These are phyloP conservation scores for Dorcus hopei DNA, from an alignment of 2,888 invertebrate genomes.

Conservation along the genomic window DNA sequence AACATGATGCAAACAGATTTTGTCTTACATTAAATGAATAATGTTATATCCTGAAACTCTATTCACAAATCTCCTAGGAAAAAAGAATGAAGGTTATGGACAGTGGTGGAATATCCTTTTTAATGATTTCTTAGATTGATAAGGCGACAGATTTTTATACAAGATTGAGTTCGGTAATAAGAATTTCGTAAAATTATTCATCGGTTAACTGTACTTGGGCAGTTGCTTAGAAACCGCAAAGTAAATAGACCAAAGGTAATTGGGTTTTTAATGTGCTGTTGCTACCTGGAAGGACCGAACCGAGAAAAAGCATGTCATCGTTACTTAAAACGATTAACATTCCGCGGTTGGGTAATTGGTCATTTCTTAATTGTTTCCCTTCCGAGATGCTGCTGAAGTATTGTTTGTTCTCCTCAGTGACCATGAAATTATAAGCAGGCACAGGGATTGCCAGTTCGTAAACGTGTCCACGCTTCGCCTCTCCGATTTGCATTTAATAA, in stretches of 20 bases:
- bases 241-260: slow-evolving; percentile 13
- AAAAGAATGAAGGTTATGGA: too few relatives aligned
- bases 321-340: slow-evolving; percentile 17
- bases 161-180: too few relatives aligned
- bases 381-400: background rate
- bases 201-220: too few relatives aligned
- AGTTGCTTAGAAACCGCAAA: slow-evolving; percentile 4
- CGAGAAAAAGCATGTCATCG: slow-evolving; percentile 18
- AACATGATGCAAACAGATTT: too few relatives aligned
- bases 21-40: too few relatives aligned
- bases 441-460: background rate
- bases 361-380: slow-evolving; percentile 19
- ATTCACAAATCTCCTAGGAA: too few relatives aligned
- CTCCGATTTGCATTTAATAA: too few relatives aligned
- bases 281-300: background rate
- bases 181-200: too few relatives aligned
- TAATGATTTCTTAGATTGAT: too few relatives aligned
- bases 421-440: slow-evolving; percentile 3
- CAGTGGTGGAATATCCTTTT: too few relatives aligned
- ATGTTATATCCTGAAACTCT: too few relatives aligned
- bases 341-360: slow-evolving; percentile 20
- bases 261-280: slow-evolving; percentile 9
- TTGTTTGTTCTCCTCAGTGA: background rate
- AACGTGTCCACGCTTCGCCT: background rate
- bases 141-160: too few relatives aligned